Base-by-base conservation (phyloP, 2,113 vertebrate species). In the Gambusia holbrooki region DNA sequence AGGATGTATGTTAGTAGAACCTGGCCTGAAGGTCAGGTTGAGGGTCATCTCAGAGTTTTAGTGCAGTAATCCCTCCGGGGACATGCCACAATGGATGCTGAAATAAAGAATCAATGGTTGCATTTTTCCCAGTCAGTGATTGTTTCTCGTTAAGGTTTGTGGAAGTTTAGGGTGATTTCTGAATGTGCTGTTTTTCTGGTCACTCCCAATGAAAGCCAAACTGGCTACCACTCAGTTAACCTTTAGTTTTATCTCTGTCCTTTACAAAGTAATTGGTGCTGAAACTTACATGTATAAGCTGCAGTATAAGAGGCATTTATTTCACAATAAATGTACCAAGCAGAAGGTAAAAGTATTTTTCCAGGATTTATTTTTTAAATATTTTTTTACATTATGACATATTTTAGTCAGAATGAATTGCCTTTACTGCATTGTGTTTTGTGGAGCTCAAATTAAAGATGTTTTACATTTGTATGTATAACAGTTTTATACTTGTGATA, bases 21-120 rank as follows among this genome's bases (percentile, higher is more conserved):
- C 13, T 42, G 40, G 14, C 13, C 40, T 4, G 40, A 42, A 79
- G 69, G 81, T 77, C 77, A 86, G 88, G 73, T 80, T 80, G 40
- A 81, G 66, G 62, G 74, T 84, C 69, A 82, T 67, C 54, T 77
- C 64, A 74, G 66, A 86, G 82, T 78, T 64, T 77, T 74, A 66
- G 69, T 71, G 66, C 63, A 74, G 68, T 51, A 54, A 54, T 54
- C 19, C 48, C 19, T 22, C 48, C 48, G 7, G 48, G 48, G 22
- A 22, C 19, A 54, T 7, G 0, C 40, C 40, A 42, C 40, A 42
- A 42, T 15, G 40, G 40, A 2, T 13, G 40, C 4, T 42, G 40
- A 42, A 42, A 42, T 42, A 15, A 37, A 42, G 40, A 42, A 42
- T 42, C 40, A 15, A 15, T 42, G 14, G 40, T 14, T 4, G 14